Percentiles rank a stretch among this genome's conserved stretches.
Conservation (phyloP, 92 coral and sea anemone genomes). For the Paramuricea clavata region DNA sequence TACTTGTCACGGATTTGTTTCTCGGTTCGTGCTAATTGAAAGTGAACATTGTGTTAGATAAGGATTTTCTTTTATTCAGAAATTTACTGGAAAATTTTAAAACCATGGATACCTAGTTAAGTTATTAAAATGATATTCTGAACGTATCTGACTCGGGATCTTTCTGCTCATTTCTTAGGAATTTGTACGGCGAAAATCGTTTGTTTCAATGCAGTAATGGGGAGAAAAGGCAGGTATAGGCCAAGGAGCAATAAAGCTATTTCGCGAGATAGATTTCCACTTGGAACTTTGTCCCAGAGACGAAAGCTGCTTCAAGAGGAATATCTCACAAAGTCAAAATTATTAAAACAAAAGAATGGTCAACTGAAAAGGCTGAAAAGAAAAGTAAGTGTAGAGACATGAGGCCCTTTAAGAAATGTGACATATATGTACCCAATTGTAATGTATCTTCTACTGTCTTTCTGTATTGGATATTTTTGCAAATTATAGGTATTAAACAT, state of each 20-base stretch:
- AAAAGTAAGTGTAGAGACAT: not conserved
- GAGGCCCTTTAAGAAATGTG: too few species aligned
- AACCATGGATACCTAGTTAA: not conserved
- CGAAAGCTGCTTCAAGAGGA: slow-evolving; percentile 52
- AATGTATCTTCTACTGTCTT: too few species aligned
- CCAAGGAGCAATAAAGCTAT: slow-evolving; percentile 63
- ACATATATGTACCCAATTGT: too few species aligned
- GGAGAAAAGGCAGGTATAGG: slow-evolving; percentile 58
- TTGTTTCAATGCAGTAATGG: not conserved
- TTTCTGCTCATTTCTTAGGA: not conserved
- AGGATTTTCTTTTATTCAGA: not conserved
- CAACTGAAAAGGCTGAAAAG: not conserved
- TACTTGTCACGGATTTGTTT: not conserved
- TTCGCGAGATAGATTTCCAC: slow-evolving; percentile 60
- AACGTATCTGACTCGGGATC: not conserved
- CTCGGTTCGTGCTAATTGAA: not conserved
- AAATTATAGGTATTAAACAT: too few species aligned
- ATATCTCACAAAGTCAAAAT: slow-evolving; percentile 31
- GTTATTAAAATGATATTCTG: not conserved
- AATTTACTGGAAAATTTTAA: not conserved
- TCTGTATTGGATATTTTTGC: too few species aligned
- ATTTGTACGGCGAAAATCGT: not conserved
- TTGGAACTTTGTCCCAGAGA: slow-evolving; percentile 51
- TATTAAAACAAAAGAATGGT: slow-evolving; percentile 40
- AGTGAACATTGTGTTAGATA: not conserved